Evolutionary conservation across 1,140 invertebrate genomes (phyloP), one percentile per base, ranked within the genome.

Genomic region (Drosophila kurseongensis): DNA sequence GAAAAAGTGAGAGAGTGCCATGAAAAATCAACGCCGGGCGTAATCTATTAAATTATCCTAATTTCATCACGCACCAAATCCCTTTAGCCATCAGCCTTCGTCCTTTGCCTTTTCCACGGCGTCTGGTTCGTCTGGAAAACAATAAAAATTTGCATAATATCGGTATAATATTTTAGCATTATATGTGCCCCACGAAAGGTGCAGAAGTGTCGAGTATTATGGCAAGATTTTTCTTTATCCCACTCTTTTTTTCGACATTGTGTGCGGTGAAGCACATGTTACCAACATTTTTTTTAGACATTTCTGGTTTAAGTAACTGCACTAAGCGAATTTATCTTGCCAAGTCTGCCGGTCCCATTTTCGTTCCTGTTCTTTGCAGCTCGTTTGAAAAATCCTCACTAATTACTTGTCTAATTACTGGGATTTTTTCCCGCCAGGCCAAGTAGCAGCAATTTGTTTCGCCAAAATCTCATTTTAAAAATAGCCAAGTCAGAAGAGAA

Each of bases 71-170:
- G 84, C 81, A 82, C 85, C 85, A 84, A 89, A 89, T 89, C 84
- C 84, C 85, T 89, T 89, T 89, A 80, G 84, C 58, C 83, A 65
- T 63, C 62, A 65, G 62, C 67, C 67, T 61, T 75, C 59, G 48
- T 52, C 69, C 54, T 50, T 57, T 38, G 40, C 38, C 66, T 54
- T 51, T 59, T 27, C 2, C 56, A 40, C 14, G 12, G 32, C 52
- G 68, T 58, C 55, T 47, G 75, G 48, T 47, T 57, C 50, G 68
- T 52, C 60, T 78, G 74, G 63, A 83, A 89, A 90, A 89, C 84
- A 89, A 89, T 89, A 84, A 89, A 89, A 89, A 89, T 89, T 89
- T 89, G 85, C 84, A 89, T 89, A 89, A 89, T 89, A 89, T 90
- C 85, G 84, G 84, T 90, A 90, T 89, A 89, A 89, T 89, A 89